phyloP scores from a whole-genome alignment of 2,888 invertebrate genomes.

The Linnaemya vulpina region DNA sequence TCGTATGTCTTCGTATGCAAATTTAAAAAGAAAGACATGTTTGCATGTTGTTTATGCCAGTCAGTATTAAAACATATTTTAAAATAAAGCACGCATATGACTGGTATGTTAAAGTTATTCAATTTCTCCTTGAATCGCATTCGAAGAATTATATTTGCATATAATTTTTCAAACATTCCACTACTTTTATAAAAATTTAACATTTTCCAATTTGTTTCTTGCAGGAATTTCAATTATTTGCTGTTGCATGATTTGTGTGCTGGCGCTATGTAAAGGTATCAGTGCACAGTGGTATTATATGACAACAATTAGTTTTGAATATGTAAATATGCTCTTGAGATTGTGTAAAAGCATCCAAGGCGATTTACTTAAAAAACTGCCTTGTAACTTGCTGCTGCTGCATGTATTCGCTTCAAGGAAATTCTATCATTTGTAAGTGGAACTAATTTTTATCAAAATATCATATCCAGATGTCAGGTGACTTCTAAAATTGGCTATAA shows the following conservation, averaged over 20 bases:
- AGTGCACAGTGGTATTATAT: slow-evolving; percentile 5
- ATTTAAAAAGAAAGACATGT: not conserved
- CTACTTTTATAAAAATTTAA: not conserved
- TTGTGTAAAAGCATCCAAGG: too few species aligned
- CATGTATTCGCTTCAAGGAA: too few species aligned
- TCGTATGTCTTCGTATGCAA: not conserved
- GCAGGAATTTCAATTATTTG: slow-evolving; percentile 20
- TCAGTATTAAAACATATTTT: not conserved
- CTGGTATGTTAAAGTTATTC: slow-evolving; percentile 11
- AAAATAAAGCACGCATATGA: not conserved
- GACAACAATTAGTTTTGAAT: too few species aligned
- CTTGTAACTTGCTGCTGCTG: too few species aligned
- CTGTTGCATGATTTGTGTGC: slow-evolving; percentile 20
- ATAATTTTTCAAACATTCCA: slow-evolving; percentile 33
- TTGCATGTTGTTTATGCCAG: not conserved
- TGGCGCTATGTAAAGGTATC: slow-evolving; percentile 1
- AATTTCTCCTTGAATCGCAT: slow-evolving; percentile 40
- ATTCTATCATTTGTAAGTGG: too few species aligned
- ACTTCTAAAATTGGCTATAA: too few species aligned
- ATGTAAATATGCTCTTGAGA: too few species aligned
- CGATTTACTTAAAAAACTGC: too few species aligned
- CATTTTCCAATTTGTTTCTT: not conserved
- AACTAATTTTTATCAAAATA: too few species aligned
- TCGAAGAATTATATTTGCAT: slow-evolving; percentile 48
- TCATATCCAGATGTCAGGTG: too few species aligned